Conservation (phyloP, 2,797 vertebrate species). For the Anguilla anguilla region DNA sequence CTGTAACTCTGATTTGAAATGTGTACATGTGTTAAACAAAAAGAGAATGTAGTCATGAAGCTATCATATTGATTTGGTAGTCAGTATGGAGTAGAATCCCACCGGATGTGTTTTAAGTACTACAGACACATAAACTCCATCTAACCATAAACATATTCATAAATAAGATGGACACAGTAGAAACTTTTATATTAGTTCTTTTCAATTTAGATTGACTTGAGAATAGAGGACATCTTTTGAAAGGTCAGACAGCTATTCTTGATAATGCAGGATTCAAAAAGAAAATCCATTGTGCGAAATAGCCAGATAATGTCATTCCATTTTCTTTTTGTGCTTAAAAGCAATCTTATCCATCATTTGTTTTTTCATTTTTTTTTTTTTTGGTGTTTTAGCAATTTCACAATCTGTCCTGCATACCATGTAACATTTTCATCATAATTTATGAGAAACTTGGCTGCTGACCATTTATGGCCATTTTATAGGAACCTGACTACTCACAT, state of each 20-base stretch:
- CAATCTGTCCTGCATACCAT: neutral
- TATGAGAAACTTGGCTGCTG: neutral
- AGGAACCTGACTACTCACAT: neutral
- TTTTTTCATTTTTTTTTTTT: neutral
- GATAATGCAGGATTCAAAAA: neutral
- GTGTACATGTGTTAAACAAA: neutral
- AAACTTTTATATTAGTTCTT: constrained; percentile 7
- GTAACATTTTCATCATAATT: neutral
- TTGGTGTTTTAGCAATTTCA: neutral
- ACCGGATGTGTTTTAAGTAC: neutral
- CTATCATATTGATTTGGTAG: too few relatives aligned
- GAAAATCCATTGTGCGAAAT: neutral
- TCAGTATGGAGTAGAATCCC: neutral
- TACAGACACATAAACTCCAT: neutral
- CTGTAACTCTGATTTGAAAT: neutral
- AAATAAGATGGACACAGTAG: neutral
- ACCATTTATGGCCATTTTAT: neutral
- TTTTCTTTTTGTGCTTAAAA: neutral
- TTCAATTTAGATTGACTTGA: neutral
- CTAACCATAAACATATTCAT: neutral
- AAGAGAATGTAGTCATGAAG: neutral
- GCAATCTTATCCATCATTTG: constrained; percentile 3
- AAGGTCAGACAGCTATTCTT: constrained; percentile 8
- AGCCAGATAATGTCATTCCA: constrained; percentile 6
- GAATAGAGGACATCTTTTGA: neutral